A percentile compares a stretch with the other conserved stretches of the same genome.
phyloP scores from a whole-genome alignment of 2,797 vertebrate genomes.

The Cynopterus sphinx region DNA sequence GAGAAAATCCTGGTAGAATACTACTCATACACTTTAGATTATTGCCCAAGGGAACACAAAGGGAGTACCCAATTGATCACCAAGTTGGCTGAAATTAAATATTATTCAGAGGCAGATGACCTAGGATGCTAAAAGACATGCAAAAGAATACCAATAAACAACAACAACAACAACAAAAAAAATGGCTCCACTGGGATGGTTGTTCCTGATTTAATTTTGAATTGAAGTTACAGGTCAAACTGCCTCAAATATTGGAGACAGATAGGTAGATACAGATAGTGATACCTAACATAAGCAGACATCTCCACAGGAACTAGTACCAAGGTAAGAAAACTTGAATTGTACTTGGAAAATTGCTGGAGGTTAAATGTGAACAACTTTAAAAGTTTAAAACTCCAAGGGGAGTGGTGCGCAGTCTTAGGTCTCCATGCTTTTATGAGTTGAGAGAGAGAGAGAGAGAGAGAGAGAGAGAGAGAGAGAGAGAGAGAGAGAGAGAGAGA shows the following conservation, averaged over 20 bases:
- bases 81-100: conserved; percentile 17
- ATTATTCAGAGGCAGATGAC: neutral
- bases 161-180: neutral
- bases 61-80: neutral
- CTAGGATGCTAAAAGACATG: neutral
- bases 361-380: neutral
- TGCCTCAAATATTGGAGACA: neutral
- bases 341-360: neutral
- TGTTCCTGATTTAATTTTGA: neutral
- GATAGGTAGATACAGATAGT: neutral
- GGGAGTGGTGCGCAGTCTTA: neutral
- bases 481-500: too few relatives aligned
- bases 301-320: neutral
- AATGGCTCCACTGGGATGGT: neutral
- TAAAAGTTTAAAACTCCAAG: neutral
- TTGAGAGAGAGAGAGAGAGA: neutral
- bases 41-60: neutral
- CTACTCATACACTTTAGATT: neutral
- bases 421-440: neutral
- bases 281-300: neutral
- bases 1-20: neutral
- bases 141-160: neutral
- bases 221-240: neutral
- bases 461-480: too few relatives aligned
- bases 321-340: neutral